These are phyloP conservation scores for Montipora capricornis DNA, from an alignment of 64 coral and sea anemone species.

Conservation along the genomic window DNA sequence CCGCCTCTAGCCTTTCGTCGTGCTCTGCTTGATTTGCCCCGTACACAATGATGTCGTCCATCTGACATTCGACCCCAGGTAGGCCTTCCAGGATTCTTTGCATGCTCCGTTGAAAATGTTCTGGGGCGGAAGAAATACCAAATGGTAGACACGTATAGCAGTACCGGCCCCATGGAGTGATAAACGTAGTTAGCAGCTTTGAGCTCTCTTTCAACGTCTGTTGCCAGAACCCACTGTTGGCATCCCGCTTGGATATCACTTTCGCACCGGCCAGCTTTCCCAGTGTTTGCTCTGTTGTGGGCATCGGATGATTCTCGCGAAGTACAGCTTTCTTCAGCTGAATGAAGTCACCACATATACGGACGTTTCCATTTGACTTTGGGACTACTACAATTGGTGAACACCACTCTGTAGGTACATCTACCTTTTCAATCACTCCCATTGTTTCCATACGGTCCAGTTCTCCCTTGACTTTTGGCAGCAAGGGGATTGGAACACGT, in stretches of 20 bases:
- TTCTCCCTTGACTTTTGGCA: no score
- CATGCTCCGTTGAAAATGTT: slow-evolving; percentile 17
- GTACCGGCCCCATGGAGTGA: slow-evolving; percentile 31
- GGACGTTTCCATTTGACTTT: slow-evolving; percentile 7
- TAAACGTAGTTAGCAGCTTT: slow-evolving; percentile 21
- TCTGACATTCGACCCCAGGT: background rate
- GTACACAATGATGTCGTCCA: background rate
- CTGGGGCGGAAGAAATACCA: slow-evolving; percentile 28
- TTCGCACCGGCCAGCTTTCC: no score
- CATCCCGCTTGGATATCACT: background rate
- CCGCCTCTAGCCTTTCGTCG: background rate
- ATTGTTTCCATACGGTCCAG: no score
- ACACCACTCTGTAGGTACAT: slow-evolving; percentile 57
- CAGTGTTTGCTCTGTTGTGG: background rate
- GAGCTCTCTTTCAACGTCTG: background rate
- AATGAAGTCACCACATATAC: background rate
- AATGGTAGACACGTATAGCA: slow-evolving; percentile 39
- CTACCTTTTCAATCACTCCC: background rate
- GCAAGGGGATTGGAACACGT: slow-evolving; percentile 16
- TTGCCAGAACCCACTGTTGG: background rate
- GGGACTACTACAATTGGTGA: slow-evolving; percentile 50
- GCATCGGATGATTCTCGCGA: background rate
- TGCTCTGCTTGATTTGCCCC: background rate
- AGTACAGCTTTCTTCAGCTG: background rate
- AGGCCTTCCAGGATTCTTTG: background rate